Evolutionary conservation across 2,888 invertebrate species (phyloP), one percentile per base, ranked within the genome.

Genomic region (Athalia circularis): DNA sequence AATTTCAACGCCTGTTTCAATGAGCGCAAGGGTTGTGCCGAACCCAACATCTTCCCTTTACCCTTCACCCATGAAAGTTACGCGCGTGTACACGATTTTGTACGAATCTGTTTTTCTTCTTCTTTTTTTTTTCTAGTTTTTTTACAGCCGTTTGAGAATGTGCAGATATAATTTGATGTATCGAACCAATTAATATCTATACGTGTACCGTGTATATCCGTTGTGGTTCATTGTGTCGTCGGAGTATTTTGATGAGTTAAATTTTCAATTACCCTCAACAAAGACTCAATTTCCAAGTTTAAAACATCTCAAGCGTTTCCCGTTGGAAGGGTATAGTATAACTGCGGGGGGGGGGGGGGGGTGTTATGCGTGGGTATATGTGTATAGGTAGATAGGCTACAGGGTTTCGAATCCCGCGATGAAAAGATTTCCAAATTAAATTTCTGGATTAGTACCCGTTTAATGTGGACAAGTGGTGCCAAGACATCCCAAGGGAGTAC

Each of bases 371-470:
- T 2, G 29, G 29, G 29, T 29, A 29, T 29, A 29, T 29, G 2
- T 29, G 29, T 29, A 29, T 29, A 29, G 29, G 29, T 29, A 29
- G 29, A 29, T 29, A 29, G 29, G 29, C 29, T 29, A 29, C 29
- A 29, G 29, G 29, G 29, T 29, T 29, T 29, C 29, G 29, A 29
- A 29, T 29, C 29, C 29, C 29, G 80, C 65, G 79, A 79, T 88
- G 88, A 89, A 90, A 90, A 90, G 90, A 90, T 90, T 89, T 89
- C 84, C 86, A 89, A 90, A 90, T 90, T 89, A 89, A 90, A 90
- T 90, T 90, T 90, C 79, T 85, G 88, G 89, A 90, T 90, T 90
- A 90, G 90, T 90, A 87, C 87, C 88, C 87, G 83, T 85, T 88
- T 88, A 88, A 88, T 87, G 86, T 86, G 84, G 86, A 87, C 88